phyloP scores from a whole-genome alignment of 2,797 vertebrate genomes.

The Sebastes alutus region DNA sequence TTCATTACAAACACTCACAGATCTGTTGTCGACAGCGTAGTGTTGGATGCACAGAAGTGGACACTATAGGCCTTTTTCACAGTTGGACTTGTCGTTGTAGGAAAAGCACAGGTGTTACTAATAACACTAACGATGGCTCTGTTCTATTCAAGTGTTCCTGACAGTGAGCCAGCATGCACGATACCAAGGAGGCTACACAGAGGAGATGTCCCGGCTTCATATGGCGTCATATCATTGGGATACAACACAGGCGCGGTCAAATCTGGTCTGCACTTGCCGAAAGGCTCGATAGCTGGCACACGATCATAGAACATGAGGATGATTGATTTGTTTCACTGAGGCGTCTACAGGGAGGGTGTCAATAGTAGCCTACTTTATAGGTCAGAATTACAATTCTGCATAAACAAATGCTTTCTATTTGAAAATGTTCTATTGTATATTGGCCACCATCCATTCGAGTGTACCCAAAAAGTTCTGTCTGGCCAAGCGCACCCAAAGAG shows the following conservation, averaged over 20 bases:
- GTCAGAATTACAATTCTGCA: neutral
- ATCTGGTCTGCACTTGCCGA: neutral
- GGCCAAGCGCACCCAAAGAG: neutral
- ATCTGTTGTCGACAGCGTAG: neutral
- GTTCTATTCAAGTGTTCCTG: neutral
- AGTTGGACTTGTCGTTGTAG: neutral
- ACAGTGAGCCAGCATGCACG: neutral
- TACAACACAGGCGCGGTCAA: neutral
- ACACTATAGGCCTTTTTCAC: neutral
- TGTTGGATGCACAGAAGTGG: neutral
- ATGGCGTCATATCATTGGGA: neutral
- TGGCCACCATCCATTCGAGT: no score
- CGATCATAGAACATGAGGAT: neutral
- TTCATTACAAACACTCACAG: neutral
- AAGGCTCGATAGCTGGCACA: neutral
- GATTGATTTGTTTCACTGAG: no score
- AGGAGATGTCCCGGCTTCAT: neutral
- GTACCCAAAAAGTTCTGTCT: neutral
- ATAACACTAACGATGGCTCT: neutral
- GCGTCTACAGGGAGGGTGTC: neutral
- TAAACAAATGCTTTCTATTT: neutral
- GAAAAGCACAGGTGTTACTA: neutral
- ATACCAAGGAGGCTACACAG: neutral
- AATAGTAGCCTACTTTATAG: no score
- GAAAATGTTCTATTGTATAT: neutral